Evolutionary conservation across 2,888 invertebrate genomes (phyloP), one percentile per base, ranked within the genome.

Genomic region (Allolobophora icterica): DNA sequence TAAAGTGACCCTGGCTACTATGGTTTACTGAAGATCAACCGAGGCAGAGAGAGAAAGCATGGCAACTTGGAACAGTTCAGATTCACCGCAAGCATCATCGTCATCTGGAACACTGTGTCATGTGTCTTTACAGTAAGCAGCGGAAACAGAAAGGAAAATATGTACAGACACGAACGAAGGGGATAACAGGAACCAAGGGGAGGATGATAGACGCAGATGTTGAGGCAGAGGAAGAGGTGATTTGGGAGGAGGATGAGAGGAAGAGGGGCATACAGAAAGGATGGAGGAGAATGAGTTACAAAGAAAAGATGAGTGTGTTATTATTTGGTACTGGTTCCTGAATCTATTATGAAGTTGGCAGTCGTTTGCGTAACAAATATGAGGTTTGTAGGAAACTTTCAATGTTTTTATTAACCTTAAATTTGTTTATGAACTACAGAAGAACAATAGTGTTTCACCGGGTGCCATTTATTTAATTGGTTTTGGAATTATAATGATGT

Each of bases 31-130:
- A 71, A 71, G n/a, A 71, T 71, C 71, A 71, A 71, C 71, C 30
- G 1, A 71, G 71, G 71, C 71, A n/a, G 71, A n/a, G 24, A 13
- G 58, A 71, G 71, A 71, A 71, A 71, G 87, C 38, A 87, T 87
- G 87, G 87, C 87, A 11, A 87, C 87, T 33, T 87, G 87, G 87
- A 35, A 87, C 38, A 35, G 87, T 87, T 87, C 87, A 5, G 87
- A 38, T 17, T 34, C 87, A 35, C 35, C 3, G 38, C 21, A 87
- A 35, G 35, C 38, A 33, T 87, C 87, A 24, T 34, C 87, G 38
- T 87, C 87, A 87, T 87, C 34, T 87, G 87, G 38, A 35, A 87
- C 34, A 6, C 24, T 34, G 35, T 87, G 87, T 87, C 87, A 87
- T 35, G 38, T 33, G 30, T 87, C 34, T 5, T 35, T 87, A 35